These are phyloP conservation scores for Noctua comes DNA, from an alignment of 2,888 invertebrate species.

Conservation along the genomic window DNA sequence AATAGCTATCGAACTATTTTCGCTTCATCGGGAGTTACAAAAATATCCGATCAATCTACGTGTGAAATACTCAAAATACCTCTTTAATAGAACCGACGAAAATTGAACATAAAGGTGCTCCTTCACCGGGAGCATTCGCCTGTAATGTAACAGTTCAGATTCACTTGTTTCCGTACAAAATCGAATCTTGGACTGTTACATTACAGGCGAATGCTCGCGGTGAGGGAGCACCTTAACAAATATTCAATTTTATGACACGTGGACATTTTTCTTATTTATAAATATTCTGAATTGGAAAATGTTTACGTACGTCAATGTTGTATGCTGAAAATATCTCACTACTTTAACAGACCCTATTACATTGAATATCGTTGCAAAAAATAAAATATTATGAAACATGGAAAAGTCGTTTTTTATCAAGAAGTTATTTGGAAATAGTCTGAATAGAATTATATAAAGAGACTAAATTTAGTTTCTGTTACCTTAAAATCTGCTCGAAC, in stretches of 20 bases:
- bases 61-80: background rate
- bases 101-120: too few relatives aligned
- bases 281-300: background rate
- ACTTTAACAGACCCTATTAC: background rate
- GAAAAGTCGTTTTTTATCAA: background rate
- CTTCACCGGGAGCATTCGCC: too few relatives aligned
- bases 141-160: too few relatives aligned
- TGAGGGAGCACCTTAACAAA: too few relatives aligned
- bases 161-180: too few relatives aligned
- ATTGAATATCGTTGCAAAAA: background rate
- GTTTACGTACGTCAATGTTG: background rate
- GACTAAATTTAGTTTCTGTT: background rate
- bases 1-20: background rate
- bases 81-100: background rate
- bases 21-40: background rate
- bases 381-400: background rate
- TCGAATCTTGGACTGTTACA: too few relatives aligned
- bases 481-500: background rate
- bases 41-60: background rate
- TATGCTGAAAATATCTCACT: background rate
- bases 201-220: too few relatives aligned
- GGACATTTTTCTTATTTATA: background rate
- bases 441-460: background rate
- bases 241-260: background rate
- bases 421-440: background rate